phyloP scores from a whole-genome alignment of 1,140 invertebrate genomes.

The Venturia canescens region DNA sequence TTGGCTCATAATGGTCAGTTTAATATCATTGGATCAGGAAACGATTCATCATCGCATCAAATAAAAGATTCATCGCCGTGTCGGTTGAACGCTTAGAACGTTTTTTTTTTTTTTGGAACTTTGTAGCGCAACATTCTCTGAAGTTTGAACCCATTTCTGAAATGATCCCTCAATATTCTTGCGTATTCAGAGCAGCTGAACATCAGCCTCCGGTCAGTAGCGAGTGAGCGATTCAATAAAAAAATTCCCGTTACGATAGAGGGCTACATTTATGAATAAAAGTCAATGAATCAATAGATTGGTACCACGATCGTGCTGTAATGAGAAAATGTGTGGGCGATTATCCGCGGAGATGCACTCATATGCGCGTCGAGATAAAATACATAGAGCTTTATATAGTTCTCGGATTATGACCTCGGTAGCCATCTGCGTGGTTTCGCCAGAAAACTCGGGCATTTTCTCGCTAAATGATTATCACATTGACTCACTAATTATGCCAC shows the following conservation, averaged over 20 bases:
- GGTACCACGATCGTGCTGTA: not conserved
- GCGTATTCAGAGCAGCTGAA: too few relatives aligned
- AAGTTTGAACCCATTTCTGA: too few relatives aligned
- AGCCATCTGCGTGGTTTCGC: constrained; percentile 48
- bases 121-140: too few relatives aligned
- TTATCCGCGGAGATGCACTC: not conserved
- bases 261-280: too few relatives aligned
- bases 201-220: too few relatives aligned
- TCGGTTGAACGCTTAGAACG: too few relatives aligned
- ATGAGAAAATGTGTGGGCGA: not conserved
- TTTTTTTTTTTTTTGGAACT: too few relatives aligned
- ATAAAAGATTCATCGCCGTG: too few relatives aligned
- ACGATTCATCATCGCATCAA: too few relatives aligned
- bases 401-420: constrained; percentile 37
- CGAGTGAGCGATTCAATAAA: not conserved
- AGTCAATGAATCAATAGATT: not conserved
- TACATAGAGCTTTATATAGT: constrained; percentile 9
- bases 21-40: too few relatives aligned
- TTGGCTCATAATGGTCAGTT: too few relatives aligned
- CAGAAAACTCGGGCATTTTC: constrained; percentile 55
- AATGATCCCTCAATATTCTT: too few relatives aligned
- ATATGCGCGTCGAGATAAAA: not conserved
- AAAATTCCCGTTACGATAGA: not conserved
- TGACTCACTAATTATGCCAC: constrained; percentile 61
- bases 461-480: constrained; percentile 56